Conservation (phyloP, 2,113 vertebrate genomes). For the Thermophis baileyi region DNA sequence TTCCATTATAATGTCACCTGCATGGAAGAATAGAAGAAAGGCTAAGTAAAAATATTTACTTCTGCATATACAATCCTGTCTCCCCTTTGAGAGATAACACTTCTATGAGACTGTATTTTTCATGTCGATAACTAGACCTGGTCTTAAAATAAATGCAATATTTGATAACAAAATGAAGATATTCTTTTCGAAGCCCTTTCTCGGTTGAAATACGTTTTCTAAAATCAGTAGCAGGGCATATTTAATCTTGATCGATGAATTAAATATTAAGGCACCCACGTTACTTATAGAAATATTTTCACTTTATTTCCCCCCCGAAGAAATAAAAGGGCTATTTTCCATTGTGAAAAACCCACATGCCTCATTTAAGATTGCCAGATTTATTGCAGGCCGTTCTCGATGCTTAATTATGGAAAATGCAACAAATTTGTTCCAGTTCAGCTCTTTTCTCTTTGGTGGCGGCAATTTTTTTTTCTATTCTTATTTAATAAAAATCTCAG, state of each 20-base stretch:
- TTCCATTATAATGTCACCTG: background rate
- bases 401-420: constrained; percentile 59
- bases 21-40: background rate
- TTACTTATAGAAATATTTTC: background rate
- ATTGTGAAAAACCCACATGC: background rate
- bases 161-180: background rate
- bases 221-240: background rate
- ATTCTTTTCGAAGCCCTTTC: background rate
- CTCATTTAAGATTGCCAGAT: constrained; percentile 50
- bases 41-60: background rate
- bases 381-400: constrained; percentile 62
- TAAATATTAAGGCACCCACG: background rate
- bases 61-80: constrained; percentile 39
- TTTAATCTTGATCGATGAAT: constrained; percentile 16
- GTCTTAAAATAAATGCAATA: constrained; percentile 34
- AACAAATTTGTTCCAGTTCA: constrained; percentile 57
- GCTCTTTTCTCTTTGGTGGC: constrained; percentile 42
- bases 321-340: background rate
- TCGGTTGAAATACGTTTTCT: constrained; percentile 12
- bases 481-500: constrained; percentile 53
- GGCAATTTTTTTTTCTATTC: constrained; percentile 32
- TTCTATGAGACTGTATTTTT: constrained; percentile 44
- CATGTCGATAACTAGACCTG: constrained; percentile 42
- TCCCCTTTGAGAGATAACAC: constrained; percentile 37
- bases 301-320: background rate